Evolutionary conservation across 2,113 vertebrate species (phyloP).

Genomic region (Oxyruncus cristatus): DNA sequence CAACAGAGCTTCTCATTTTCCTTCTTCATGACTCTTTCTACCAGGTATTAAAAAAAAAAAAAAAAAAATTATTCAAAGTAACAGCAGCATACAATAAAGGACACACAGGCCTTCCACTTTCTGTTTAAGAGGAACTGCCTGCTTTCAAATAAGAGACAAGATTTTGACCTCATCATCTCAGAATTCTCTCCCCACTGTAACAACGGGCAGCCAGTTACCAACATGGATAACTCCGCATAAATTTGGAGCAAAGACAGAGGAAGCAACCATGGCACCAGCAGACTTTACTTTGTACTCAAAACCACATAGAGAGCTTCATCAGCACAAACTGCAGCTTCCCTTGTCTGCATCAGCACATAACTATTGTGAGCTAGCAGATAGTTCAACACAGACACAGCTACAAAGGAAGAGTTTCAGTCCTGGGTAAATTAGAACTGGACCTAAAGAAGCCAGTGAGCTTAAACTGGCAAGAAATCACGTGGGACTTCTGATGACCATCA

Average conservation of each 20-base stretch:
- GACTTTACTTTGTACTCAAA: not conserved
- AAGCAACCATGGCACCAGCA: not conserved
- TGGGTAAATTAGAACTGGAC: accelerated
- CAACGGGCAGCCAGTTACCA: not conserved
- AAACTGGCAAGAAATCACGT: not conserved
- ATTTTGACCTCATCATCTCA: not conserved
- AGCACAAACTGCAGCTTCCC: not conserved
- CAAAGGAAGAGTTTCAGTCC: not conserved
- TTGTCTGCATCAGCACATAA: accelerated
- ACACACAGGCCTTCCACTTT: not conserved
- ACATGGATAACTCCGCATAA: not conserved
- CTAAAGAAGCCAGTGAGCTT: not conserved
- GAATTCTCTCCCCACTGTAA: not conserved
- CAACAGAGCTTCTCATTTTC: not conserved
- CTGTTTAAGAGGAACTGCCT: not conserved
- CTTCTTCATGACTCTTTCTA: not conserved
- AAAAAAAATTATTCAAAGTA: not conserved
- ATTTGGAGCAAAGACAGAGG: not conserved
- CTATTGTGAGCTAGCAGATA: not conserved
- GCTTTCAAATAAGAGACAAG: not conserved
- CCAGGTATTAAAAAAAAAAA: not conserved
- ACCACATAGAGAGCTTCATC: not conserved
- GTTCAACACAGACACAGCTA: not conserved
- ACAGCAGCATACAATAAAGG: not conserved
- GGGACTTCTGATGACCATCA: not conserved